Evolutionary conservation across 2,888 invertebrate genomes (phyloP).

Genomic region (Lycaena phlaeas): DNA sequence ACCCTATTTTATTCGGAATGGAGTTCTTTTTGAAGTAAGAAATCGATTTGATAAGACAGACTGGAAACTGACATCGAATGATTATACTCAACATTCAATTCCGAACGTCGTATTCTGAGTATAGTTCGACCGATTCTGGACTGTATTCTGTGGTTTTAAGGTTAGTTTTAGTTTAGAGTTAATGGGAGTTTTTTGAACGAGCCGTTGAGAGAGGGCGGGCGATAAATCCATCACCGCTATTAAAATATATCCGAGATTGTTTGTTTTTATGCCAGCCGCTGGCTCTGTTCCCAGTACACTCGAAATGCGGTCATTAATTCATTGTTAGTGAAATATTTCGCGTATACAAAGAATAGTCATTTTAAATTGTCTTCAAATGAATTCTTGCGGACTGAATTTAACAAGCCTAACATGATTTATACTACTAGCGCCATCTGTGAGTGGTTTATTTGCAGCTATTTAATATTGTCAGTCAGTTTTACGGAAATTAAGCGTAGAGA

Average conservation of each 20-base stretch:
- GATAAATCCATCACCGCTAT: conserved; percentile 72
- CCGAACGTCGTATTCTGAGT: conserved; percentile 47
- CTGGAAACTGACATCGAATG: conserved; percentile 62
- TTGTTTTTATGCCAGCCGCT: conserved; percentile 36
- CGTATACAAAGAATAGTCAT: too few species aligned
- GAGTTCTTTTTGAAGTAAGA: conserved; percentile 26
- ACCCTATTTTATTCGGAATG: conserved; percentile 21
- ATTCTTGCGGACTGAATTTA: too few species aligned
- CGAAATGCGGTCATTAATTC: too few species aligned
- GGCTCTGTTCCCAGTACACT: too few species aligned
- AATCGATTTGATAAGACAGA: conserved; percentile 43
- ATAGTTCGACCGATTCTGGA: conserved; percentile 33
- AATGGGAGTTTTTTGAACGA: conserved; percentile 48
- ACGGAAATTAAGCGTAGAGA: too few species aligned
- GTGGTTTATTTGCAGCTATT: conserved; percentile 7
- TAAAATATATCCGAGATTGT: conserved; percentile 67
- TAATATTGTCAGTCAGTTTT: too few species aligned
- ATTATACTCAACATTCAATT: conserved; percentile 58
- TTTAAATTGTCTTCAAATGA: too few species aligned
- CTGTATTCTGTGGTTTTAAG: conserved; percentile 35
- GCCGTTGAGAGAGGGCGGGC: conserved; percentile 67
- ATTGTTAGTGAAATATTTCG: too few species aligned
- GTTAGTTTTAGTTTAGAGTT: conserved; percentile 33
- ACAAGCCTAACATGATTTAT: too few species aligned
- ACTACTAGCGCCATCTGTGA: conserved; percentile 26